Conservation (phyloP, 2,113 vertebrate species). For the Aspiorhynchus laticeps region DNA sequence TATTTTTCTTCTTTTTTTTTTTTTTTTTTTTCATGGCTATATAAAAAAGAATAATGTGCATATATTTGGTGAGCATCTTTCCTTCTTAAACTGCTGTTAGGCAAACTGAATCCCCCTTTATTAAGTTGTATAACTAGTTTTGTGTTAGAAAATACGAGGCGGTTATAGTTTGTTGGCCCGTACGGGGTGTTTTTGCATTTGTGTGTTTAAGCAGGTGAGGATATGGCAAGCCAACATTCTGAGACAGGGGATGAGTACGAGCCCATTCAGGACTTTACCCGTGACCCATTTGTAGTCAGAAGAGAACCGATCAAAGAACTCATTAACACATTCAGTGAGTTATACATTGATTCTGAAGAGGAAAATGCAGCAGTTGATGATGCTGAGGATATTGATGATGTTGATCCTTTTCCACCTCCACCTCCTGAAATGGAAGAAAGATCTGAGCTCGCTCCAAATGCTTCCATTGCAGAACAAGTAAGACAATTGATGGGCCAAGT, state of each 20-base stretch:
- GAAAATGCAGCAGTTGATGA: background rate
- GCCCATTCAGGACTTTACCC: background rate
- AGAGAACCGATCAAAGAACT: background rate
- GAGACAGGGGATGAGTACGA: background rate
- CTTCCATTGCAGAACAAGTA: background rate
- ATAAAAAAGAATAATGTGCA: too few relatives aligned
- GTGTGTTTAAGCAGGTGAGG: background rate
- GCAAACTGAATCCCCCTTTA: too few relatives aligned
- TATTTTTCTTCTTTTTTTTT: too few relatives aligned
- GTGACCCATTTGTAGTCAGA: background rate
- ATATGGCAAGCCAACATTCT: too few relatives aligned
- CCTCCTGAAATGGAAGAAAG: background rate
- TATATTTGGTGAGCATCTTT: too few relatives aligned
- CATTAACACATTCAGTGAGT: background rate
- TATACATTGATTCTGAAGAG: too few relatives aligned
- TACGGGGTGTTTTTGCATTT: background rate
- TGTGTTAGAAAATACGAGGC: too few relatives aligned
- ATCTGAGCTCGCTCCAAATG: background rate
- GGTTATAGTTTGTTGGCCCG: background rate
- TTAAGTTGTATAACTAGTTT: too few relatives aligned
- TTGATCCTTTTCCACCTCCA: background rate
- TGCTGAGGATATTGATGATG: background rate
- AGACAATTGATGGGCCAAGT: background rate
- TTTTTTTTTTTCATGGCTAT: too few relatives aligned
- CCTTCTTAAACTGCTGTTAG: too few relatives aligned